A percentile compares a stretch with the other conserved stretches of the same genome.
These are phyloP conservation scores for Malurus leucopterus DNA, from an alignment of 2,797 vertebrate genomes.

Conservation along the genomic window DNA sequence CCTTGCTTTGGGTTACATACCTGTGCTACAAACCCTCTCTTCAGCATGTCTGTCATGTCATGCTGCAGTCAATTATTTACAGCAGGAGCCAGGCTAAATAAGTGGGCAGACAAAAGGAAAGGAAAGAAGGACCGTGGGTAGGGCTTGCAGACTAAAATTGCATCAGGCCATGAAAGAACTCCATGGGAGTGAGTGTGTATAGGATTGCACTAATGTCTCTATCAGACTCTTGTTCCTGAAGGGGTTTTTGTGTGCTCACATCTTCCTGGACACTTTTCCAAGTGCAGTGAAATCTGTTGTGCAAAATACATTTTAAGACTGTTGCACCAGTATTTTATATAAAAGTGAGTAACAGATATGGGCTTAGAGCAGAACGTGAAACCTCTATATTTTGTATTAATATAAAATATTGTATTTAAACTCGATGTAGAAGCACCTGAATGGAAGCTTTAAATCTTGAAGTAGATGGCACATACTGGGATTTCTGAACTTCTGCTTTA, in stretches of 20 bases:
- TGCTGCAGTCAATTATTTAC: conserved; percentile 37
- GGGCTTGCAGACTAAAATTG: background rate
- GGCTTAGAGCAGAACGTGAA: background rate
- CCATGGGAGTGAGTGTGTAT: background rate
- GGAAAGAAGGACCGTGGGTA: background rate
- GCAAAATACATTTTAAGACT: background rate
- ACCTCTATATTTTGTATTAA: background rate
- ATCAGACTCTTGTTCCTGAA: background rate
- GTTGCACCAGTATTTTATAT: background rate
- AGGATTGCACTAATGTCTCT: background rate
- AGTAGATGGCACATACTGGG: background rate
- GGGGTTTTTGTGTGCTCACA: background rate
- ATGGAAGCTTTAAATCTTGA: background rate
- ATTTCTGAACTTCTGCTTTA: background rate
- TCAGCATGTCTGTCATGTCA: background rate
- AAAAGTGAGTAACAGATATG: background rate
- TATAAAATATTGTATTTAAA: background rate
- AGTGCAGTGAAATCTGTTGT: background rate
- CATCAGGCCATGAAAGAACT: background rate
- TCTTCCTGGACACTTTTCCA: background rate
- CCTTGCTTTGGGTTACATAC: background rate
- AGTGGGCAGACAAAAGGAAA: conserved; percentile 31
- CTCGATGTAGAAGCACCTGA: background rate
- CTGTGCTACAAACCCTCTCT: background rate
- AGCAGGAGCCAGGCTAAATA: background rate